A percentile compares a stretch with the other conserved stretches of the same genome.
phyloP scores from a whole-genome alignment of 1,140 invertebrate species.

The Drosophila triauraria region DNA sequence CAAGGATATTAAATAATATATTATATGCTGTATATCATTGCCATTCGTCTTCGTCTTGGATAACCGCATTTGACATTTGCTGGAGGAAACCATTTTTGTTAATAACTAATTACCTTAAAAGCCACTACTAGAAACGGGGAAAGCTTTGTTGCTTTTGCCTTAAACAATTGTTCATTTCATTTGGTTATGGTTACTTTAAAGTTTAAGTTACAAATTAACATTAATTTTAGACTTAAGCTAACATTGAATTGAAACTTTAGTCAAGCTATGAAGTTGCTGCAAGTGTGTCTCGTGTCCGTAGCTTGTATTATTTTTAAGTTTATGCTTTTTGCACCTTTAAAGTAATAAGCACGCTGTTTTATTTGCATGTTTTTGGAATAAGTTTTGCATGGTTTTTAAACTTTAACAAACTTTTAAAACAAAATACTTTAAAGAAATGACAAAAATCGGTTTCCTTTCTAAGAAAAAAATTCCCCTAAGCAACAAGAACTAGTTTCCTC shows the following conservation, averaged over 20 bases:
- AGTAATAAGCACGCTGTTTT: constrained; percentile 42
- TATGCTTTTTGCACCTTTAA: constrained; percentile 19
- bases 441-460: constrained; percentile 80
- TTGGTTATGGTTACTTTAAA: constrained; percentile 36
- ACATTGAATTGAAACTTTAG: constrained; percentile 77
- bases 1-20: not conserved
- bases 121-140: constrained; percentile 18
- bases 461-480: constrained; percentile 63
- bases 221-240: constrained; percentile 74
- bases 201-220: constrained; percentile 42
- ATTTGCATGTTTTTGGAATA: constrained; percentile 26
- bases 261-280: constrained; percentile 85
- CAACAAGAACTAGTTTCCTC: constrained; percentile 55
- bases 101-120: constrained; percentile 8
- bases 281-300: constrained; percentile 74
- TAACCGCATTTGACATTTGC: constrained; percentile 64
- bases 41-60: constrained; percentile 40
- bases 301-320: constrained; percentile 13
- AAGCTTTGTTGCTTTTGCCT: constrained; percentile 63
- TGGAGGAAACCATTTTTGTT: constrained; percentile 83
- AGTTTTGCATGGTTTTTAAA: constrained; percentile 50
- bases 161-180: constrained; percentile 40
- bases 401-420: constrained; percentile 16
- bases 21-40: constrained; percentile 30
- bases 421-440: constrained; percentile 35